phyloP scores from a whole-genome alignment of 2,113 vertebrate species.

The Rhynchopsitta pachyrhyncha region DNA sequence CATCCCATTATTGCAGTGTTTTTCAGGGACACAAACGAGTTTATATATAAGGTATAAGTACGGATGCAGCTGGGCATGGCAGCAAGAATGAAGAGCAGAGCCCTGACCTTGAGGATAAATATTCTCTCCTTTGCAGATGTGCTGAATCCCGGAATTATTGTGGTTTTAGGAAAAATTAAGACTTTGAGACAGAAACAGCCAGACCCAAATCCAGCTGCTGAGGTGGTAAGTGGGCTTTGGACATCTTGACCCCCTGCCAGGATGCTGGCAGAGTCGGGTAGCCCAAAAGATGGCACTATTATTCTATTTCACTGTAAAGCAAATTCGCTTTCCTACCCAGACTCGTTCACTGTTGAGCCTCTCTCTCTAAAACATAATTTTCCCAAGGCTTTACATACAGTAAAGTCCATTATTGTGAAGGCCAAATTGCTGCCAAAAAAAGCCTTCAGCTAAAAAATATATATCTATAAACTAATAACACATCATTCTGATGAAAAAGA shows the following conservation, averaged over 20 bases:
- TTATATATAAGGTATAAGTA: accelerated
- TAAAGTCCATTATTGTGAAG: conserved; percentile 47
- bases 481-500: conserved; percentile 32
- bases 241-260: not conserved
- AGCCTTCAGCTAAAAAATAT: conserved; percentile 25
- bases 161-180: not conserved
- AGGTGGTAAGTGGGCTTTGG: not conserved
- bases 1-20: accelerated
- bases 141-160: not conserved
- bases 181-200: not conserved
- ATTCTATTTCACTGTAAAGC: not conserved
- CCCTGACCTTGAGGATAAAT: not conserved
- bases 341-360: not conserved
- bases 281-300: conserved; percentile 69
- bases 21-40: accelerated
- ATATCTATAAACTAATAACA: conserved; percentile 30
- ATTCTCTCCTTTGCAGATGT: not conserved
- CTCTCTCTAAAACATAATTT: not conserved
- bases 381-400: conserved; percentile 45
- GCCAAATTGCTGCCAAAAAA: conserved; percentile 49
- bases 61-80: not conserved
- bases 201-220: not conserved
- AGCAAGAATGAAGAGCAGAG: not conserved
- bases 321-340: not conserved
- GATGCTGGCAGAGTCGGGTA: not conserved